Percentiles rank a stretch among this genome's conserved stretches.
Conservation (phyloP, 2,888 invertebrate species). For the Hydraecia micacea region DNA sequence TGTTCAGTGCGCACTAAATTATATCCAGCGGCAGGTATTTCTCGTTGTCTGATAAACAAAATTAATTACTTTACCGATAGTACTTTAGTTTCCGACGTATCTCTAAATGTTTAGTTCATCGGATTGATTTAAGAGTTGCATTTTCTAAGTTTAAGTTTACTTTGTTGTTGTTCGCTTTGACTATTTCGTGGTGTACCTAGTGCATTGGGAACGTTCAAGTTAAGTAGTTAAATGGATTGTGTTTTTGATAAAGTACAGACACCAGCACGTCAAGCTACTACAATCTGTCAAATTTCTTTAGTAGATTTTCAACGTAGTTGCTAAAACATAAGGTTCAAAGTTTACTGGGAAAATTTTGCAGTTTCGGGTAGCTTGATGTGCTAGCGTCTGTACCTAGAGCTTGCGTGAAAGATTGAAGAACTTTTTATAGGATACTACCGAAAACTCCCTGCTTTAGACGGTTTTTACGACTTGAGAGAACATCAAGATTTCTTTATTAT, state of each 20-base stretch:
- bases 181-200: background rate
- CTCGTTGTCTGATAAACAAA: conserved; percentile 66
- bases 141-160: conserved; percentile 1
- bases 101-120: conserved; percentile 61
- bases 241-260: background rate
- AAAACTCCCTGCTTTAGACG: too few species aligned
- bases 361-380: too few species aligned
- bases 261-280: too few species aligned
- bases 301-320: too few species aligned
- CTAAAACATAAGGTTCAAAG: too few species aligned
- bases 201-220: background rate
- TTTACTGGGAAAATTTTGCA: too few species aligned
- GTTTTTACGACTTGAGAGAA: too few species aligned
- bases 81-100: conserved; percentile 64
- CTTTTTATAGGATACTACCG: background rate
- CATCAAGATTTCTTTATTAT: too few species aligned
- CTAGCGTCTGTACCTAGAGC: background rate
- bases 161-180: conserved; percentile 27
- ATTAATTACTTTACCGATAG: conserved; percentile 67
- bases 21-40: conserved; percentile 63
- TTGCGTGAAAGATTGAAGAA: background rate
- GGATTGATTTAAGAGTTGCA: conserved; percentile 43
- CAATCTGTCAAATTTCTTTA: too few species aligned
- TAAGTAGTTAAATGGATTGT: background rate
- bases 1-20: conserved; percentile 59